Evolutionary conservation across 2,888 invertebrate genomes (phyloP), one percentile per base, ranked within the genome.

Genomic region (Drosophila yooni): DNA sequence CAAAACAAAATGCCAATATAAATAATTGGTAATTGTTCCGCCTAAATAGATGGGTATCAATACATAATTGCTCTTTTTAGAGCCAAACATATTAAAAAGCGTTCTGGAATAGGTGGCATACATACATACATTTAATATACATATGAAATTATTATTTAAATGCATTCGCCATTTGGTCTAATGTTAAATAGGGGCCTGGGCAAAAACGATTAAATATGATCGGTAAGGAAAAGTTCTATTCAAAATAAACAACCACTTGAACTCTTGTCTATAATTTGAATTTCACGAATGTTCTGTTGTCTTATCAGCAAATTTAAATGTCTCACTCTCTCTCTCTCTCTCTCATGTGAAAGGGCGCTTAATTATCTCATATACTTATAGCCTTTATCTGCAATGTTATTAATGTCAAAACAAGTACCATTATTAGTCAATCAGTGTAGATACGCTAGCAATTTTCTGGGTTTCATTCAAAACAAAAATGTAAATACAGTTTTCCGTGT

Each of bases 321-420:
- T 13, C 43, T 18, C 15, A 2, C 18, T 8, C 4, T 13, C 21
- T 21, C 43, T 21, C 31, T 31, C 59, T 29, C 33, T 11, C n/a
- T n/a, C 11, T 13, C 21, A 21, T 21, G 21, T 21, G 21, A 21
- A 21, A 31, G 50, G 60, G 57, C 43, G 69, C 38, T 48, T 18
- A 21, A 53, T 34, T 58, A 68, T 71, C 69, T 54, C 13, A 5
- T 25, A 46, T 31, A 61, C 18, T 18, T 33, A 21, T 57, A 52
- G 33, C 3, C 75, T 58, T 85, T 79, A 85, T 88, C 83, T 75
- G 38, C 15, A 38, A 34, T 61, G 52, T 54, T 71, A 65, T 52
- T 13, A 36, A 31, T 25, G 18, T 29, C 31, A 54, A 7, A 54
- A 11, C 27, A 60, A 61, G 34, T 38, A 13, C 21, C 7, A 54